phyloP scores from a whole-genome alignment of 2,888 invertebrate species.

The Chelonus formosanus region DNA sequence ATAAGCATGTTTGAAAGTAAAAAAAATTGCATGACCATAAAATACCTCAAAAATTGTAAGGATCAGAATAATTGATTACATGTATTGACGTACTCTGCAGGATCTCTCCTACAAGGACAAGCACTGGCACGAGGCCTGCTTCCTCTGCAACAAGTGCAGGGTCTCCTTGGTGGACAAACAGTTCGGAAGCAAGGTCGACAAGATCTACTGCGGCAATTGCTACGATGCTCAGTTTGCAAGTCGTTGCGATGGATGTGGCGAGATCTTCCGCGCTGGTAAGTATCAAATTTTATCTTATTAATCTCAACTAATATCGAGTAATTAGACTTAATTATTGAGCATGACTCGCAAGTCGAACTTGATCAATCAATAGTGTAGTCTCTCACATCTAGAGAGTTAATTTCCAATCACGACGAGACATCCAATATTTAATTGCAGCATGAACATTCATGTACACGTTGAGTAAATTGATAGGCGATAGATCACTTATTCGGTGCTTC shows the following conservation, averaged over 20 bases:
- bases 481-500: constrained; percentile 50
- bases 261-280: constrained; percentile 99
- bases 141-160: constrained; percentile 98
- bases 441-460: background rate
- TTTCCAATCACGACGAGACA: constrained; percentile 5
- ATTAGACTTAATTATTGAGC: background rate
- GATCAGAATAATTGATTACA: no score
- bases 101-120: constrained; percentile 99
- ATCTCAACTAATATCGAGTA: background rate
- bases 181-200: constrained; percentile 98
- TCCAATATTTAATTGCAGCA: background rate
- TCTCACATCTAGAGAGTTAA: background rate
- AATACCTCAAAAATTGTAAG: background rate
- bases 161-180: constrained; percentile 99
- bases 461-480: constrained; percentile 45
- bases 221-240: constrained; percentile 99
- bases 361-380: background rate
- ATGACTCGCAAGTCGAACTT: background rate
- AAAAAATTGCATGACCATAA: background rate
- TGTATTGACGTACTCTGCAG: constrained; percentile 67
- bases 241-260: constrained; percentile 98
- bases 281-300: constrained; percentile 46
- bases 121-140: constrained; percentile 99
- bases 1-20: background rate
- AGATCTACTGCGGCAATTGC: constrained; percentile 99